Conservation (phyloP, 2,797 vertebrate species). For the Oreortyx pictus region DNA sequence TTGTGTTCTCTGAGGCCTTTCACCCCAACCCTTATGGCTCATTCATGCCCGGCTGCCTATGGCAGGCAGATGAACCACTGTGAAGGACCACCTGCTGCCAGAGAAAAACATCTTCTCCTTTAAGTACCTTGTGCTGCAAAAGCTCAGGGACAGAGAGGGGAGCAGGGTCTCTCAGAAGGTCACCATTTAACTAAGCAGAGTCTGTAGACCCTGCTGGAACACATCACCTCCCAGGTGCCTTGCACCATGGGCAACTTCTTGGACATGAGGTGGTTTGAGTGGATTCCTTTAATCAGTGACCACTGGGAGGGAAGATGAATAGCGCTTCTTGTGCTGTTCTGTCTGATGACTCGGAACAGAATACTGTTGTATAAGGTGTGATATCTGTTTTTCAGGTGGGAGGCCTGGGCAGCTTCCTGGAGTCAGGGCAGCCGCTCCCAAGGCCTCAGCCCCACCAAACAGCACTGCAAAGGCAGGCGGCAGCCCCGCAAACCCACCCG, state of each 20-base stretch:
- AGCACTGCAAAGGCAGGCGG: constrained; percentile 19
- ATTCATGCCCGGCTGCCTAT: fast-evolving
- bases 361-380: fast-evolving
- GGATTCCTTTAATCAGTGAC: background rate
- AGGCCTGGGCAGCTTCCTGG: constrained; percentile 77
- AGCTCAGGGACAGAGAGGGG: background rate
- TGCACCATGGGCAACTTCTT: background rate
- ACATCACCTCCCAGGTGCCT: background rate
- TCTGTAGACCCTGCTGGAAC: background rate
- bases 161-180: background rate
- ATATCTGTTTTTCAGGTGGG: constrained; percentile 51
- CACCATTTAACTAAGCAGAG: fast-evolving
- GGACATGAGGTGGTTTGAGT: fast-evolving
- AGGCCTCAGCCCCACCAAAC: constrained; percentile 61
- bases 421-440: constrained; percentile 82
- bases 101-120: background rate
- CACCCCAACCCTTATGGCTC: fast-evolving
- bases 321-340: background rate
- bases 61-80: background rate
- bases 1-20: background rate
- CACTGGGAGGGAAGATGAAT: no score
- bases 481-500: constrained; percentile 5
- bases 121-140: background rate
- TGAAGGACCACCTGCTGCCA: background rate
- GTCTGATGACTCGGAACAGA: fast-evolving